Base-by-base conservation (phyloP, 2,888 invertebrate species). In the Pollenia griseotomentosa region DNA sequence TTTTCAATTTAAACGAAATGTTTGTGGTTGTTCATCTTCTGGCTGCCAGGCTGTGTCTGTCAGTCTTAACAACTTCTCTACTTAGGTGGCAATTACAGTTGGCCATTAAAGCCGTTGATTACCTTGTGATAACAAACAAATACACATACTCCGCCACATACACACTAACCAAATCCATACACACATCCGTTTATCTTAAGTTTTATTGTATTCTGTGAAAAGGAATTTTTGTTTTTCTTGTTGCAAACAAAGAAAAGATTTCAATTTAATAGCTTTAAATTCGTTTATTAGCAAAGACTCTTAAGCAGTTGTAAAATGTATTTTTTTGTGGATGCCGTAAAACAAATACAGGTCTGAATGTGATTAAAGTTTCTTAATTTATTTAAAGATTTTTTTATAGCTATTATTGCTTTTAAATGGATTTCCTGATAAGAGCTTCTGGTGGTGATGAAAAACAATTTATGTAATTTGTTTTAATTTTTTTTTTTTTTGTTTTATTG, bases 71-170 rank as follows among this genome's bases (percentile, higher is more conserved):
- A 46, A 33, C 55, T 53, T 84, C 81, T 84, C 81, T 61, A 63
- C 73, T 81, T 78, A 87, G 78, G 84, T 78, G 84, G 87, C 84
- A 84, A 81, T 70, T 81, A 73, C 77, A 68, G 74, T 82, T 84
- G 84, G 61, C 81, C 63, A 84, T 84, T 74, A 78, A 74, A 61
- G 66, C 55, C 63, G 77, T 80, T 68, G 86, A 87, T 83, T 75
- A 61, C 68, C 9, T 68, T 75, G 53, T 61, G 61, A 75, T 83
- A 59, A 57, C 55, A 33, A 59, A 51, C 42, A 51, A 12, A 19
- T 23, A 42, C 57, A 51, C 11, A 12, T 40, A 57, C 16, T 44
- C 12, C 4, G 12, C 9, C n/a, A 3, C 8, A 68, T n/a, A 68
- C 23, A 63, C 19, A 19, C 46, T 4, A 44, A 33, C 14, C 12